Conservation (phyloP, 2,113 vertebrate genomes). For the Bujurquina vittata region DNA sequence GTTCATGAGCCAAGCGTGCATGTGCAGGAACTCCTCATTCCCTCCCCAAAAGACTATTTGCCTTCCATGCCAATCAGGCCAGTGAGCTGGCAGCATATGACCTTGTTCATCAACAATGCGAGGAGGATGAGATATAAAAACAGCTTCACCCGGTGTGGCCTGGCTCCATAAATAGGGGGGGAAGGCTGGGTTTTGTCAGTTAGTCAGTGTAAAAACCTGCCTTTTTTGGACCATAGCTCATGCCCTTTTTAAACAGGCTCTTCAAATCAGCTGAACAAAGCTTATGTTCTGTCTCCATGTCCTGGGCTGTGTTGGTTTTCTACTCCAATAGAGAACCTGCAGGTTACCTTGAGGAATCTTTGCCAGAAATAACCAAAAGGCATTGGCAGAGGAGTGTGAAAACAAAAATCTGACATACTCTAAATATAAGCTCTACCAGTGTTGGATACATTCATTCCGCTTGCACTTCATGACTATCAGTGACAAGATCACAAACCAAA, state of each 20-base stretch:
- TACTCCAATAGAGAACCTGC: background rate
- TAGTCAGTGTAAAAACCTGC: conserved; percentile 27
- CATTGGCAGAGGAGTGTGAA: background rate
- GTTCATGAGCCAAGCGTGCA: conserved; percentile 70
- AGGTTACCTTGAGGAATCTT: background rate
- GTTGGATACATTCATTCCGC: background rate
- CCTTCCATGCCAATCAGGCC: conserved; percentile 67
- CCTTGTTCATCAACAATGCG: conserved; percentile 65
- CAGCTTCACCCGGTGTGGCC: conserved; percentile 36
- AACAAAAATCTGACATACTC: conserved; percentile 10
- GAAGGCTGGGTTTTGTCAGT: conserved; percentile 21
- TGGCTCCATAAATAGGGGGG: conserved; percentile 28
- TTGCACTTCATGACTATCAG: background rate
- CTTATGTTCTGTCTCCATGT: background rate
- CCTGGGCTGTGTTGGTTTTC: background rate
- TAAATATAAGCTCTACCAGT: background rate
- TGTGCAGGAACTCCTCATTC: conserved; percentile 71
- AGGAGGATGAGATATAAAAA: conserved; percentile 60
- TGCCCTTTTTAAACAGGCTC: conserved; percentile 38
- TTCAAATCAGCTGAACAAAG: conserved; percentile 32
- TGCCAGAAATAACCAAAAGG: background rate
- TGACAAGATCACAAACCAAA: background rate
- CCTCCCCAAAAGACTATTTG: conserved; percentile 52
- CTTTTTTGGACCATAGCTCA: conserved; percentile 39
- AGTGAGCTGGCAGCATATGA: conserved; percentile 69